phyloP scores from a whole-genome alignment of 2,113 vertebrate genomes.

The Lepisosteus oculatus region DNA sequence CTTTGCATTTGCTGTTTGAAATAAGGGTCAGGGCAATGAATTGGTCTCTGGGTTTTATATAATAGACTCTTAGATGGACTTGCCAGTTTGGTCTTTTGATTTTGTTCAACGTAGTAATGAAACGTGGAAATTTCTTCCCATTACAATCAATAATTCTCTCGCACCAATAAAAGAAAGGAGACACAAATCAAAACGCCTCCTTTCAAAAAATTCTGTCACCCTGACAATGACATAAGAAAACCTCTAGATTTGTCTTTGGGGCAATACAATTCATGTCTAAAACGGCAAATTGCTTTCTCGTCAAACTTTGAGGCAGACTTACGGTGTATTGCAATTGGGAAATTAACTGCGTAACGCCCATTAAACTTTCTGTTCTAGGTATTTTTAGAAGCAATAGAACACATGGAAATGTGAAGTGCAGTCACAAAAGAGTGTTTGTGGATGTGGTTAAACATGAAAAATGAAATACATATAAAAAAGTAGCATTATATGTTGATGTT shows the following conservation, averaged over 20 bases:
- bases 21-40: slow-evolving; percentile 55
- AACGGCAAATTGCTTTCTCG: slow-evolving; percentile 26
- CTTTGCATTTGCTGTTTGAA: slow-evolving; percentile 55
- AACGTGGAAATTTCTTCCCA: slow-evolving; percentile 26
- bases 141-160: slow-evolving; percentile 37
- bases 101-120: slow-evolving; percentile 54
- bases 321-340: neutral
- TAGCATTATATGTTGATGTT: too few relatives aligned
- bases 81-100: slow-evolving; percentile 55
- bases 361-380: neutral
- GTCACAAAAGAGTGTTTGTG: too few relatives aligned
- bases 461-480: too few relatives aligned
- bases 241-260: slow-evolving; percentile 27
- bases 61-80: slow-evolving; percentile 50
- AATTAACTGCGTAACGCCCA: neutral
- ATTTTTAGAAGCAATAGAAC: too few relatives aligned
- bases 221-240: slow-evolving; percentile 26
- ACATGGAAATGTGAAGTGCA: too few relatives aligned
- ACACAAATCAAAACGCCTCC: slow-evolving; percentile 29
- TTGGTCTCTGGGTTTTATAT: slow-evolving; percentile 45
- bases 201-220: slow-evolving; percentile 36
- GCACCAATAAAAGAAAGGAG: slow-evolving; percentile 12
- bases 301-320: slow-evolving; percentile 14
- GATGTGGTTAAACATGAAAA: too few relatives aligned
- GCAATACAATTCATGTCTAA: slow-evolving; percentile 25